These are phyloP conservation scores for Strongylocentrotus purpuratus DNA, from an alignment of 35 echinoderm and acorn worm genomes.

Conservation along the genomic window DNA sequence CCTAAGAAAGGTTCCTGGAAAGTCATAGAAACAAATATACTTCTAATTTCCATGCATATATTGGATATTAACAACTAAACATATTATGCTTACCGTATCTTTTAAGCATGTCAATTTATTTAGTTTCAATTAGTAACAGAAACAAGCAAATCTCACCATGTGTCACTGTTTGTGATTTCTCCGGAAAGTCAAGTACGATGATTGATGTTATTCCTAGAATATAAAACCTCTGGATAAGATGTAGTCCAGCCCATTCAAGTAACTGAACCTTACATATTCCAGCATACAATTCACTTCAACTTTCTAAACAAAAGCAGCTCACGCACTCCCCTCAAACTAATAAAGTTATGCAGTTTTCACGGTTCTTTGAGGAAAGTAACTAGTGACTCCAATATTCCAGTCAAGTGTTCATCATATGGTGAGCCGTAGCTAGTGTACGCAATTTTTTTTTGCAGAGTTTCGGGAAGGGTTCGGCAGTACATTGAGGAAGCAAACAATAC, in stretches of 20 bases:
- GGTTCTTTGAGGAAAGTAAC: not conserved
- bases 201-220: constrained; percentile 12
- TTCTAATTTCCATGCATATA: too few relatives aligned
- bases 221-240: not conserved
- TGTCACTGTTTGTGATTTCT: not conserved
- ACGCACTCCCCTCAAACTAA: not conserved
- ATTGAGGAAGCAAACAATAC: constrained; percentile 36
- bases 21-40: too few relatives aligned
- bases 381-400: not conserved
- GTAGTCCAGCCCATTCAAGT: not conserved
- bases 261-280: not conserved
- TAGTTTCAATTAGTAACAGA: too few relatives aligned
- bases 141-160: not conserved
- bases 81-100: too few relatives aligned
- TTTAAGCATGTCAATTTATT: too few relatives aligned
- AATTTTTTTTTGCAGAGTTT: not conserved
- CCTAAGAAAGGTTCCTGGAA: too few relatives aligned
- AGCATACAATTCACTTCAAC: not conserved
- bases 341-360: not conserved
- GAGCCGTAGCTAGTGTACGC: not conserved
- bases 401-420: not conserved
- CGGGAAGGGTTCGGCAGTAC: not conserved
- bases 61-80: too few relatives aligned
- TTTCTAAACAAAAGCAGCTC: not conserved
- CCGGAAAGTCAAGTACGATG: not conserved